Evolutionary conservation across 1,140 invertebrate species (phyloP).

Genomic region (Eriocheir sinensis): DNA sequence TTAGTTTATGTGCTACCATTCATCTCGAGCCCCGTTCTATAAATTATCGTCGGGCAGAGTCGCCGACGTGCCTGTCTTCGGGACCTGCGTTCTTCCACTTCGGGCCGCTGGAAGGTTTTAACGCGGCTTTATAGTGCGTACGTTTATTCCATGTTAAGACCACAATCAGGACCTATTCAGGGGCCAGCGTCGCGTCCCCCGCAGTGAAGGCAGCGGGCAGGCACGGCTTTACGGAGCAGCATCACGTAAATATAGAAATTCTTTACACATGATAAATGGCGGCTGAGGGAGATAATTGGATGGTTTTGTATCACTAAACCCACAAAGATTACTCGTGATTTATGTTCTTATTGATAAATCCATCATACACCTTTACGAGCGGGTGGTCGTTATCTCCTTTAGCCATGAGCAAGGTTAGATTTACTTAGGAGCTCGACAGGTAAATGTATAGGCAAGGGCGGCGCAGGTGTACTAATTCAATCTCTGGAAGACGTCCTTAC

Average conservation of each 20-base stretch:
- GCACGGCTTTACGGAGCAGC: not conserved
- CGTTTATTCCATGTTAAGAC: not conserved
- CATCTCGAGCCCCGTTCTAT: not conserved
- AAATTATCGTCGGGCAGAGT: not conserved
- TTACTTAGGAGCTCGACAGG: not conserved
- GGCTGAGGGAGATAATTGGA: not conserved
- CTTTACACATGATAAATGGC: not conserved
- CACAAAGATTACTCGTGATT: constrained; percentile 16
- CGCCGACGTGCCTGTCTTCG: not conserved
- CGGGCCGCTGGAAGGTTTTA: not conserved
- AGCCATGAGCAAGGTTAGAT: not conserved
- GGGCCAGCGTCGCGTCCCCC: not conserved
- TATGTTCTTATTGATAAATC: constrained; percentile 27
- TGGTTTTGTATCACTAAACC: constrained; percentile 16
- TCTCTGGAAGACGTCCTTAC: not conserved
- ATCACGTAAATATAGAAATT: not conserved
- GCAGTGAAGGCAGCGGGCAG: not conserved
- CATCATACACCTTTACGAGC: constrained; percentile 14
- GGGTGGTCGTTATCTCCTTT: not conserved
- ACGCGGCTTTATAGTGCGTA: not conserved
- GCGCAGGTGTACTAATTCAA: not conserved
- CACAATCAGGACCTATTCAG: not conserved
- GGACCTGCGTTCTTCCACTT: not conserved
- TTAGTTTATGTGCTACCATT: not conserved
- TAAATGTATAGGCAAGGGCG: not conserved